Percentiles rank a stretch among this genome's conserved stretches.
phyloP scores from a whole-genome alignment of 2,113 vertebrate species.

The Heloderma charlesbogerti region DNA sequence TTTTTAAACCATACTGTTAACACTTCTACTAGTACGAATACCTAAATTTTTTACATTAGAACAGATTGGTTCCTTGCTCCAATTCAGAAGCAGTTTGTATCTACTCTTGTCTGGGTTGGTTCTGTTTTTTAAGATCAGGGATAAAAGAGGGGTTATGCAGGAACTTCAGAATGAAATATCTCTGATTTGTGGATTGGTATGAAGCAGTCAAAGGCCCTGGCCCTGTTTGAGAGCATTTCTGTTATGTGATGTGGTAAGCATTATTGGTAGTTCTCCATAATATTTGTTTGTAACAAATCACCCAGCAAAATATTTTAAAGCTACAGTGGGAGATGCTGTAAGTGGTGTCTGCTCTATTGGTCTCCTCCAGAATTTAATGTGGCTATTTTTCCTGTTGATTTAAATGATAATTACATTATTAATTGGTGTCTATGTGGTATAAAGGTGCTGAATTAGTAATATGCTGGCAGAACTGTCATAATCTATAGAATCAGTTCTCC shows the following conservation, averaged over 20 bases:
- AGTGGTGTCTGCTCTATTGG: not conserved
- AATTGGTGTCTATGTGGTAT: not conserved
- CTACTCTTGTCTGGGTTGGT: not conserved
- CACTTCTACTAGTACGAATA: not conserved
- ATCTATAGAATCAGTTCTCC: not conserved
- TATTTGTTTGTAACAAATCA: not conserved
- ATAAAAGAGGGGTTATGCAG: not conserved
- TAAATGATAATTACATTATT: not conserved
- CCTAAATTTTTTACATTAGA: not conserved
- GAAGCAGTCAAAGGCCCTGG: not conserved
- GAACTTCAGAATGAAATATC: not conserved
- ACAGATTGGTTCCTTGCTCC: not conserved
- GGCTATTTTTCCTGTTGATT: not conserved
- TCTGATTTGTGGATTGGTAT: not conserved
- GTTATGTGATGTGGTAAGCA: not conserved
- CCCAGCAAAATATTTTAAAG: not conserved
- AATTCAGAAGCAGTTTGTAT: not conserved
- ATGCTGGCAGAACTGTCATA: not conserved
- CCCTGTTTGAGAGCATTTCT: not conserved
- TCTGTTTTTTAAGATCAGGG: not conserved
- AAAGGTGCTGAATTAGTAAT: not conserved
- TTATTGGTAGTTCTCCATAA: not conserved
- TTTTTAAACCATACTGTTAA: not conserved
- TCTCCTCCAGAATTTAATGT: not conserved
- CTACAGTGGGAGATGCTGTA: not conserved